Base-by-base conservation (phyloP, 2,888 invertebrate genomes). In the Sicus ferrugineus region DNA sequence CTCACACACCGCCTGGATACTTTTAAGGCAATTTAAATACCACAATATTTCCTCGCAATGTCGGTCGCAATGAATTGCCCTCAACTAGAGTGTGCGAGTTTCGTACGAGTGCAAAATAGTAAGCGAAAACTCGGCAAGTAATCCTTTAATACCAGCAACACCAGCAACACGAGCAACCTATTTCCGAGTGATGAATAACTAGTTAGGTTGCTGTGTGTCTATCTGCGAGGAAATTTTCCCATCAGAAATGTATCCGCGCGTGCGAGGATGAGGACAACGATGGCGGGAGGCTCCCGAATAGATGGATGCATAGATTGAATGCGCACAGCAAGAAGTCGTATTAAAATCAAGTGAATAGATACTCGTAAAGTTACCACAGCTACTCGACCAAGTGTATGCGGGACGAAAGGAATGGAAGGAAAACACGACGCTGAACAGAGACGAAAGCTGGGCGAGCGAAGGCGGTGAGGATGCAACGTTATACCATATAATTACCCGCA, bases 301-400 rank as follows among this genome's bases (percentile, higher is more conserved):
- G 64, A 64, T 64, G 64, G 64, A 21, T 50, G 64, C 28, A 64
- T 64, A 64, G 64, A 64, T 64, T 64, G 64, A 64, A 48, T 50
- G 52, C 31, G 9, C 48, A 64, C 54, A 75, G 72, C 68, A 68
- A 71, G 72, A 73, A 75, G 42, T 76, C 76, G 77, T 74, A 79
- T 73, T 68, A 76, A 79, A 77, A 77, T 66, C 64, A 42, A 56
- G 52, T 54, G 26, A 65, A 65, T 21, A 65, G 42, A n/a, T 16
- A 42, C 14, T 42, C 42, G 42, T 42, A 9, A 4, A 54, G 52
- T 64, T 52, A 34, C 38, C 54, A 16, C 38, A 28, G 54, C n/a
- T 54, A 54, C 48, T 26, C 26, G 11, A n/a, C n/a, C 19, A 30
- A 66, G 28, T 59, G 19, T n/a, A 21, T 5, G 38, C n/a, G 52